A percentile compares a stretch with the other conserved stretches of the same genome.
These are phyloP conservation scores for Saguinus midas DNA, from an alignment of 2,113 vertebrate species.

Conservation along the genomic window DNA sequence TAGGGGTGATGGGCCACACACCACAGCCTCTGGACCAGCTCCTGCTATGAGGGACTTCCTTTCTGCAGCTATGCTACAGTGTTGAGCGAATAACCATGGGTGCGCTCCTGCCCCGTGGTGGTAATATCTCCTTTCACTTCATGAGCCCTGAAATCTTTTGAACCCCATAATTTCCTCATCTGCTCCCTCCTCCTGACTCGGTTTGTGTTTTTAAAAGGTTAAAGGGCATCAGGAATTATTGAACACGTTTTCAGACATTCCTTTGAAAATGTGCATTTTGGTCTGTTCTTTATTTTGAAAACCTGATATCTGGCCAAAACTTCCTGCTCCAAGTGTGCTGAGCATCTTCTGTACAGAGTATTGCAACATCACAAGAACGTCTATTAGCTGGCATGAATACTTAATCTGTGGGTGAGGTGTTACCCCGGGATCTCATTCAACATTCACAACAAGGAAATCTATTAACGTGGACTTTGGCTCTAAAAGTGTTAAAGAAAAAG, in stretches of 20 bases:
- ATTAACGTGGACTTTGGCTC: background rate
- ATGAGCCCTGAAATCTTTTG: too few relatives aligned
- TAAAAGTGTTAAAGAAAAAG: fast-evolving
- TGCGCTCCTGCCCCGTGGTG: background rate
- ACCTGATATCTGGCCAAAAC: fast-evolving
- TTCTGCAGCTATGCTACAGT: background rate
- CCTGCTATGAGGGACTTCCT: background rate
- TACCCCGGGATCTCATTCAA: background rate
- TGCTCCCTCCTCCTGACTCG: background rate
- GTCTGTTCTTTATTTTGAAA: background rate
- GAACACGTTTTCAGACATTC: background rate
- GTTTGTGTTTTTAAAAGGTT: background rate
- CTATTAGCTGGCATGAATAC: background rate
- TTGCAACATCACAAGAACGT: background rate
- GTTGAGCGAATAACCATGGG: fast-evolving
- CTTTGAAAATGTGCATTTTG: background rate
- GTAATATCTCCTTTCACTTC: fast-evolving
- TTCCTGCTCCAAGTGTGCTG: fast-evolving
- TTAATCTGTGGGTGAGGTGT: background rate
- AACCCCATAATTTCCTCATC: fast-evolving
- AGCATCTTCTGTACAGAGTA: background rate
- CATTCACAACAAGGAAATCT: background rate
- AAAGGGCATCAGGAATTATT: background rate
- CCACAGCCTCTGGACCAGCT: background rate
- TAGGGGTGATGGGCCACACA: fast-evolving